Evolutionary conservation across 2,113 vertebrate species (phyloP).

Genomic region (Toxostoma redivivum): DNA sequence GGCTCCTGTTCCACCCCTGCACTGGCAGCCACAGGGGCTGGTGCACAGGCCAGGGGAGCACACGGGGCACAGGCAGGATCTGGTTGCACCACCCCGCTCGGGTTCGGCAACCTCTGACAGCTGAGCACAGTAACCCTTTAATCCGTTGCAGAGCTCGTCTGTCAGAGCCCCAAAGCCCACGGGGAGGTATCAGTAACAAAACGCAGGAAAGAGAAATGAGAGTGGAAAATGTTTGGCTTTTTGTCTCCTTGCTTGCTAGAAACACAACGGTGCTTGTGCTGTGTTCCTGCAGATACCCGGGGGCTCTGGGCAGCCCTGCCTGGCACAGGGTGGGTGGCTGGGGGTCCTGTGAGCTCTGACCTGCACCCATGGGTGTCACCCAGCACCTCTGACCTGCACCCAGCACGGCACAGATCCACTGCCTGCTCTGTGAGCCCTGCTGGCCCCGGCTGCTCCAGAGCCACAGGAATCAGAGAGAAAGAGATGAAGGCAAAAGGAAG

Average conservation of each 20-base stretch:
- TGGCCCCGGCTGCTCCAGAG: neutral
- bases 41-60: neutral
- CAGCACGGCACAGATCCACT: neutral
- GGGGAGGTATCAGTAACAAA: constrained; percentile 62
- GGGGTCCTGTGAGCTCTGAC: neutral
- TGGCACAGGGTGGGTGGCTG: fast-evolving
- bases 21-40: neutral
- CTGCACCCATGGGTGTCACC: neutral
- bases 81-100: neutral
- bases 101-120: constrained; percentile 51
- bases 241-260: constrained; percentile 2
- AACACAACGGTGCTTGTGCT: constrained; percentile 30
- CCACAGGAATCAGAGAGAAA: neutral
- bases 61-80: neutral
- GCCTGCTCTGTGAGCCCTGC: neutral
- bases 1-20: neutral
- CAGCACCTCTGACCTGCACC: fast-evolving
- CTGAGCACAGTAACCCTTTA: constrained; percentile 67
- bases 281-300: neutral
- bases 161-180: constrained; percentile 54
- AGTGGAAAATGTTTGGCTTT: constrained; percentile 62
- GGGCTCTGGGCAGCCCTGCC: neutral
- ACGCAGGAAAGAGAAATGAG: constrained; percentile 57
- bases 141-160: constrained; percentile 61
- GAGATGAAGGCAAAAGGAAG: neutral